Percentiles rank a stretch among this genome's conserved stretches.
Conservation (phyloP, 2,888 invertebrate species). For the Amphipoea lucens region DNA sequence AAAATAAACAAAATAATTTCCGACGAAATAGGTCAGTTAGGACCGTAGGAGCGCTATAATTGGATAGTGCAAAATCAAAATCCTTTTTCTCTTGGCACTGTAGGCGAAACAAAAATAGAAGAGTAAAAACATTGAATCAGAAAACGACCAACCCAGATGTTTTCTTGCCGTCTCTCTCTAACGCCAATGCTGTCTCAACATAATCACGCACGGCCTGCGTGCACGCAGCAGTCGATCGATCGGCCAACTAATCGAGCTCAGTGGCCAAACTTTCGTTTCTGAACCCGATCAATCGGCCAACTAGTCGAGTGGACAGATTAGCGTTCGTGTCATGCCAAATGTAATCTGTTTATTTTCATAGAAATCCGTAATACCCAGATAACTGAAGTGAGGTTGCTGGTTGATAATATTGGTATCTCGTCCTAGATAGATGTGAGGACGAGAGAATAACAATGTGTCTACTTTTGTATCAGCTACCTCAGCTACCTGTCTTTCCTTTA, state of each 20-base stretch:
- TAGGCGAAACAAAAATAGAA: slow-evolving; percentile 64
- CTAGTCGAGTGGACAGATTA: slow-evolving; percentile 47
- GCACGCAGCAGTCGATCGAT: slow-evolving; percentile 68
- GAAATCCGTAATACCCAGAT: slow-evolving; percentile 49
- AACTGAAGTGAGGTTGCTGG: slow-evolving; percentile 34
- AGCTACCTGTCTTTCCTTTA: slow-evolving; percentile 39
- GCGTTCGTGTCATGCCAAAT: slow-evolving; percentile 52
- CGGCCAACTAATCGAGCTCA: slow-evolving; percentile 52
- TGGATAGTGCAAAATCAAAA: slow-evolving; percentile 55
- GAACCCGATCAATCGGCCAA: slow-evolving; percentile 32
- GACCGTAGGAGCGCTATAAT: slow-evolving; percentile 16
- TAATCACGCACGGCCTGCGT: slow-evolving; percentile 73
- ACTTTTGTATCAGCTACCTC: slow-evolving; percentile 21
- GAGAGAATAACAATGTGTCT: slow-evolving; percentile 17
- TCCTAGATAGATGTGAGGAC: slow-evolving; percentile 26
- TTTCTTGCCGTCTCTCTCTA: slow-evolving; percentile 76
- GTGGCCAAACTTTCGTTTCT: slow-evolving; percentile 52
- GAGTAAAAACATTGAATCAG: slow-evolving; percentile 70
- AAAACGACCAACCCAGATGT: slow-evolving; percentile 77
- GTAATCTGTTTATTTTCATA: slow-evolving; percentile 51
- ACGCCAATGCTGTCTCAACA: slow-evolving; percentile 60
- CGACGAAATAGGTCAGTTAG: slow-evolving; percentile 61
- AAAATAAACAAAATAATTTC: slow-evolving; percentile 20
- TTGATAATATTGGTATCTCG: slow-evolving; percentile 52
- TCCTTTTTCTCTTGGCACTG: slow-evolving; percentile 64